A percentile compares a stretch with the other conserved stretches of the same genome.
phyloP scores from a whole-genome alignment of 2,113 vertebrate genomes.

The Lepus americanus region DNA sequence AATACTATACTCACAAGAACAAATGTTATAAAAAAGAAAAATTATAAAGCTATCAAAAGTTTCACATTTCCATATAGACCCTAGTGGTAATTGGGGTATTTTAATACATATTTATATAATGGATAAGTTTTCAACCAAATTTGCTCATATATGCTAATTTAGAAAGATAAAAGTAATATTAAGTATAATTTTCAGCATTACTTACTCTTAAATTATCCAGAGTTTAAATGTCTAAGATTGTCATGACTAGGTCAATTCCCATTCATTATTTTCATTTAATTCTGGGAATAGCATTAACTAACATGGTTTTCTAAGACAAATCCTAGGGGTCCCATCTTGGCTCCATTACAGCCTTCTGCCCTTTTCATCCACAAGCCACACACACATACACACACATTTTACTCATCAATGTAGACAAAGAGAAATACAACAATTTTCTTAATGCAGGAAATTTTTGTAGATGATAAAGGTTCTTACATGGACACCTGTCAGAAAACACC shows the following conservation, averaged over 20 bases:
- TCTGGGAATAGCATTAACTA: not conserved
- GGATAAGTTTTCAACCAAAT: not conserved
- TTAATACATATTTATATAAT: not conserved
- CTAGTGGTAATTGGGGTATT: not conserved
- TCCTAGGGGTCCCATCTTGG: not conserved
- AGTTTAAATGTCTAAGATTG: not conserved
- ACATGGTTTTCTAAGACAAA: not conserved
- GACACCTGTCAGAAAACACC: not conserved
- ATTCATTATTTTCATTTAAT: not conserved
- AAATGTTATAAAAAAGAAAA: slow-evolving; percentile 8
- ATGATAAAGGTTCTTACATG: not conserved
- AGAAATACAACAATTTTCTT: not conserved
- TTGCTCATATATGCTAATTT: not conserved
- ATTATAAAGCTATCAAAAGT: not conserved
- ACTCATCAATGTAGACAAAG: not conserved
- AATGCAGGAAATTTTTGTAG: too few species aligned
- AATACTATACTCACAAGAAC: not conserved
- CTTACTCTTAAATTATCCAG: not conserved
- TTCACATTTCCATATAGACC: not conserved
- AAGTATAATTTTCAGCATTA: not conserved
- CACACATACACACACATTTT: not conserved
- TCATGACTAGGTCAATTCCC: not conserved
- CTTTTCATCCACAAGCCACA: not conserved
- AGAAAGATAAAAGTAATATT: not conserved
- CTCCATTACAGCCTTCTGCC: not conserved